These are phyloP conservation scores for Galeopsomyia nigrocyanea DNA, from an alignment of 2,888 invertebrate genomes.

Conservation along the genomic window DNA sequence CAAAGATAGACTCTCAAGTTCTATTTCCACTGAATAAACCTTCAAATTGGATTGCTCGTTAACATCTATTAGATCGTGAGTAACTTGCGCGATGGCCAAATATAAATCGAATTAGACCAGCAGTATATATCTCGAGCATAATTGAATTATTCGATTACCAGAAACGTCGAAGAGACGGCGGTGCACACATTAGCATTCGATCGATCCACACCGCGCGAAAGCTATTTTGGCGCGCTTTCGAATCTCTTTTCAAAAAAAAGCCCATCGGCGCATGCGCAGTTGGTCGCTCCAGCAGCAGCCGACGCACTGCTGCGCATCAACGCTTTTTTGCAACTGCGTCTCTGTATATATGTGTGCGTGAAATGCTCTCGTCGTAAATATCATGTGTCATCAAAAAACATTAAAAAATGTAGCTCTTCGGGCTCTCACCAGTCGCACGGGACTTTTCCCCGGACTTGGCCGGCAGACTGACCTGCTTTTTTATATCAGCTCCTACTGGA, in stretches of 20 bases:
- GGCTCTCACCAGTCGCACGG: slow-evolving; percentile 6
- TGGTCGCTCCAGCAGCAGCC: background rate
- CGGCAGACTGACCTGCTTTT: slow-evolving; percentile 24
- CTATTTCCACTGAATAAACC: no score
- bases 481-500: background rate
- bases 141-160: no score
- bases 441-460: slow-evolving; percentile 10
- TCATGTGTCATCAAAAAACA: slow-evolving; percentile 7
- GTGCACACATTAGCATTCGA: slow-evolving; percentile 1
- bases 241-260: no score
- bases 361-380: background rate
- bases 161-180: no score
- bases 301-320: slow-evolving; percentile 24
- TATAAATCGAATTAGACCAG: no score
- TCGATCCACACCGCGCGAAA: slow-evolving; percentile 14
- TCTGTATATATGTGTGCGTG: no score
- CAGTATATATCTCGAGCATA: no score
- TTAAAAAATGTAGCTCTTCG: slow-evolving; percentile 3
- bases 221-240: no score
- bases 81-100: no score
- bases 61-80: no score
- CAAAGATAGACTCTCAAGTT: no score
- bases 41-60: no score
- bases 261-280: background rate
- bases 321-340: background rate